phyloP scores from a whole-genome alignment of 2,797 vertebrate genomes.

The Acipenser ruthenus region DNA sequence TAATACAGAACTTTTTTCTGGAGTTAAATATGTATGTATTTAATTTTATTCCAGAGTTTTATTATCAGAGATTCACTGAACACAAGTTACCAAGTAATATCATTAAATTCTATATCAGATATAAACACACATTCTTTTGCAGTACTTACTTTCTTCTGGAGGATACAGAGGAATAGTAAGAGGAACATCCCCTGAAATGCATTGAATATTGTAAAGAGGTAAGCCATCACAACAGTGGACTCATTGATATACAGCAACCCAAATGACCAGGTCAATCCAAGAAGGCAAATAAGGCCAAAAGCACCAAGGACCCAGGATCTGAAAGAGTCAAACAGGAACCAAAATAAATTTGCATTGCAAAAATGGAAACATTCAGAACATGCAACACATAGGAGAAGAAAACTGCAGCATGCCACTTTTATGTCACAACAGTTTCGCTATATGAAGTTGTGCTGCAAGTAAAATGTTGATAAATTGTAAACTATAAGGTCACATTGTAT shows the following conservation, averaged over 20 bases:
- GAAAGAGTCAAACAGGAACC: constrained; percentile 37
- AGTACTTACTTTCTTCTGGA: constrained; percentile 91
- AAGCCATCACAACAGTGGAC: constrained; percentile 94
- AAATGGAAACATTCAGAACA: constrained; percentile 6
- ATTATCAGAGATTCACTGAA: too few species aligned
- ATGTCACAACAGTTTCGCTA: constrained; percentile 43
- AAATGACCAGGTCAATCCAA: constrained; percentile 95
- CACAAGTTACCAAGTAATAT: too few species aligned
- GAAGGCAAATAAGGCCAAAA: constrained; percentile 89
- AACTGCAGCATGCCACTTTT: constrained; percentile 35
- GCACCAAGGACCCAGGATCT: constrained; percentile 97
- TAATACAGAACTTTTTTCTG: too few species aligned
- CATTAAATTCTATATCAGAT: too few species aligned
- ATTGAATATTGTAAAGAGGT: constrained; percentile 98
- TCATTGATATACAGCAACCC: constrained; percentile 96
- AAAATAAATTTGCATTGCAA: constrained; percentile 17
- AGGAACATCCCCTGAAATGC: constrained; percentile 98
- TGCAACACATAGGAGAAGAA: constrained; percentile 23
- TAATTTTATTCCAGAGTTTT: too few species aligned
- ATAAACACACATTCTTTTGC: constrained; percentile 19
- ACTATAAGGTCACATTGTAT: too few species aligned
- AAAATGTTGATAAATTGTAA: constrained; percentile 25
- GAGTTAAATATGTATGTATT: too few species aligned
- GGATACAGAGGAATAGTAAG: constrained; percentile 98
- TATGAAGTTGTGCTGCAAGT: constrained; percentile 18